A percentile compares a stretch with the other conserved stretches of the same genome.
Conservation (phyloP, 2,113 vertebrate species). For the Hypomesus transpacificus region DNA sequence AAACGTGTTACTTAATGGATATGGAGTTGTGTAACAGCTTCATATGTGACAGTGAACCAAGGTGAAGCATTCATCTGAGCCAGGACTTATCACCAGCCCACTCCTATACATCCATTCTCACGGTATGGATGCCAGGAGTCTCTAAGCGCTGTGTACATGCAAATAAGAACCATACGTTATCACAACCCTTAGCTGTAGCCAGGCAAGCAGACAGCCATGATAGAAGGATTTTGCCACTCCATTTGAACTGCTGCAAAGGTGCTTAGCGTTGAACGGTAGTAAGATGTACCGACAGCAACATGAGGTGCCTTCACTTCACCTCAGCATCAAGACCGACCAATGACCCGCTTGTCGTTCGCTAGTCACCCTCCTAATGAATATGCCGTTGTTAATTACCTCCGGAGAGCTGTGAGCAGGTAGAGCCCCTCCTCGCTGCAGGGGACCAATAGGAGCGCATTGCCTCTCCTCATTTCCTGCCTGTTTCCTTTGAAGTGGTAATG, state of each 20-base stretch:
- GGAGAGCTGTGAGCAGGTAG: conserved; percentile 27
- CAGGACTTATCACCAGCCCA: neutral
- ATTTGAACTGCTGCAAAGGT: too few species aligned
- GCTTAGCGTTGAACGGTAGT: too few species aligned
- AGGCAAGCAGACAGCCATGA: too few species aligned
- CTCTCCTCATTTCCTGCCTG: conserved; percentile 37
- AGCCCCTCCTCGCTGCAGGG: conserved; percentile 41
- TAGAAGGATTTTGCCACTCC: too few species aligned
- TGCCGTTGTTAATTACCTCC: conserved; percentile 51
- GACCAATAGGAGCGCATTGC: conserved; percentile 49
- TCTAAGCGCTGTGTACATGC: too few species aligned
- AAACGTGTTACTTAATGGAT: conserved; percentile 34
- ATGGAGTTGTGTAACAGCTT: neutral
- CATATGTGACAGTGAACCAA: conserved; percentile 38
- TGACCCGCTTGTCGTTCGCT: conserved; percentile 43
- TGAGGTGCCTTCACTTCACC: neutral
- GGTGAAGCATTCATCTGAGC: conserved; percentile 30
- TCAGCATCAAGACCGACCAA: conserved; percentile 23
- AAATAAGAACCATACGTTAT: too few species aligned
- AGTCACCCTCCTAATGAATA: conserved; percentile 53
- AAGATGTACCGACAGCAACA: too few species aligned
- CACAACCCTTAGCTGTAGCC: too few species aligned
- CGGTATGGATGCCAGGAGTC: too few species aligned
- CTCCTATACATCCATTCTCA: too few species aligned
- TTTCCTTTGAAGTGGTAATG: conserved; percentile 68